Evolutionary conservation across 2,888 invertebrate species (phyloP), one percentile per base, ranked within the genome.

Genomic region (Galeruca laticollis): DNA sequence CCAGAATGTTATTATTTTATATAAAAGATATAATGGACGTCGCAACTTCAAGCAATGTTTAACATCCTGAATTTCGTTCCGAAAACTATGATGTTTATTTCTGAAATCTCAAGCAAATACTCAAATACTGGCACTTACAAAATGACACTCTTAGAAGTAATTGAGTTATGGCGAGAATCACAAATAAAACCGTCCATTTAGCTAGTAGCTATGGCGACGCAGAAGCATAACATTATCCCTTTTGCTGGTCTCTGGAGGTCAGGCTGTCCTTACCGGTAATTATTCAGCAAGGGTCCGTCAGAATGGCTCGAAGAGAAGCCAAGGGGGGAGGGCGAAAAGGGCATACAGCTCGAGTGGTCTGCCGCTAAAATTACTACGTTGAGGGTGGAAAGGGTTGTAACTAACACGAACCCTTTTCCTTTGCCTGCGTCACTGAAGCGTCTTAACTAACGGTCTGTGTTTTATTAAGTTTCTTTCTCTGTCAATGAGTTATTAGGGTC

Each of bases 161-260:
- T 65, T 65, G 26, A 60, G 26, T 66, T 66, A 66, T 60, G 59
- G 59, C 59, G 66, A 66, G 47, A 59, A 66, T 60, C 59, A 51
- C 47, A 65, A 66, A 59, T 37, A 60, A 59, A 66, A 66, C 51
- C 66, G 49, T 51, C 56, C 59, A 66, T 66, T 66, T 51, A 66
- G 37, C n/a, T 31, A 26, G 65, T 65, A 57, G 59, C 66, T 60
- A 66, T 59, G 59, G 66, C 51, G 66, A 66, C 66, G 66, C 59
- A 66, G 51, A 66, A 51, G 70, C 70, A 75, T 75, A 73, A 72
- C 81, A 82, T 81, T 81, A 81, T 81, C 82, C 82, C 80, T 80
- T 63, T 78, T 78, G 78, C 60, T 80, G 82, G 83, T 83, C 84
- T 83, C 83, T 78, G 76, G 83, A 84, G 84, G 84, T 84, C 84